Conservation (phyloP, 2,888 invertebrate genomes). For the Dichetophora obliterata region DNA sequence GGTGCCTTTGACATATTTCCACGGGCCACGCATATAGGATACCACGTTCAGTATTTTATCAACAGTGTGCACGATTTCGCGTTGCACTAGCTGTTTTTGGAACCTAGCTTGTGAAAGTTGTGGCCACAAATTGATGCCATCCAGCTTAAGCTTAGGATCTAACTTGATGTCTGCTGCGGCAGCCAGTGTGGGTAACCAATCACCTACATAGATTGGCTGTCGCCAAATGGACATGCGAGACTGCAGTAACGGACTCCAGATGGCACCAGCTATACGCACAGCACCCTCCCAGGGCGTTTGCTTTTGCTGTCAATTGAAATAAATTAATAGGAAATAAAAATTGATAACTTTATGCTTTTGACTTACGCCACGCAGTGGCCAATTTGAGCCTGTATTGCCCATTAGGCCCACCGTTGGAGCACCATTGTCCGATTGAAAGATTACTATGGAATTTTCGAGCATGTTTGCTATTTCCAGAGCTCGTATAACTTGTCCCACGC, state of each 20-base stretch:
- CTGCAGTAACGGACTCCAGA: conserved; percentile 79
- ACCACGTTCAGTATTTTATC: conserved; percentile 73
- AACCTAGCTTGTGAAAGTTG: conserved; percentile 66
- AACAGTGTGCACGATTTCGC: conserved; percentile 80
- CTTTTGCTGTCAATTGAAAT: conserved; percentile 73
- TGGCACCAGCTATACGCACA: conserved; percentile 80
- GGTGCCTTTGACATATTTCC: conserved; percentile 66
- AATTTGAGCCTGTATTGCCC: conserved; percentile 82
- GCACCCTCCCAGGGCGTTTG: conserved; percentile 89
- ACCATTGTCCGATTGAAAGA: conserved; percentile 92
- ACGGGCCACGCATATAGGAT: conserved; percentile 57
- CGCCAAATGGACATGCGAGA: conserved; percentile 72
- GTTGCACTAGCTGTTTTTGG: conserved; percentile 61
- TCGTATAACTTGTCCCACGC: conserved; percentile 83
- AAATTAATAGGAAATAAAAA: background rate
- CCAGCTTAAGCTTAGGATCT: conserved; percentile 67
- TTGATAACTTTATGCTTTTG: background rate
- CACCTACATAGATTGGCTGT: conserved; percentile 82
- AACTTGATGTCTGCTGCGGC: conserved; percentile 60
- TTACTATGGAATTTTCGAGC: conserved; percentile 84
- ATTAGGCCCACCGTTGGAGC: conserved; percentile 81
- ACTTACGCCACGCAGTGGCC: conserved; percentile 81
- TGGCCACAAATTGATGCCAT: conserved; percentile 80
- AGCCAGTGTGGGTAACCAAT: conserved; percentile 85
- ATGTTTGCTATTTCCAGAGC: conserved; percentile 78